These are phyloP conservation scores for Ellobius talpinus DNA, from an alignment of 2,113 vertebrate species.

Conservation along the genomic window DNA sequence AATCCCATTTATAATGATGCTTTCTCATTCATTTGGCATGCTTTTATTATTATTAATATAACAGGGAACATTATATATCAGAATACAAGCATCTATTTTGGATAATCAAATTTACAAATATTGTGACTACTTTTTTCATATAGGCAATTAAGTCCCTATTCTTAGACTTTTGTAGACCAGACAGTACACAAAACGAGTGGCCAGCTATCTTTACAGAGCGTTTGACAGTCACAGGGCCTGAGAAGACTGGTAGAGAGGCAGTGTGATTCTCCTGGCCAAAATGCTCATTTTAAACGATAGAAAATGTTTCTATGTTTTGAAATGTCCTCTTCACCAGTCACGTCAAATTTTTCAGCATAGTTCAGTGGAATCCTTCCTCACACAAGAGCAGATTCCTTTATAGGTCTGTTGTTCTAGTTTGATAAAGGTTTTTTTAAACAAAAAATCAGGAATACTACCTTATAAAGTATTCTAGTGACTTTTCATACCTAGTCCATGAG, in stretches of 20 bases:
- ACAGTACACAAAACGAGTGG: constrained; percentile 31
- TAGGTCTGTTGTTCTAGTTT: not conserved
- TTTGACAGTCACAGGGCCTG: constrained; percentile 14
- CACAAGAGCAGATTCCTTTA: not conserved
- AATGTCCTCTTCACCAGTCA: constrained; percentile 61
- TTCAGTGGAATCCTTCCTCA: constrained; percentile 31
- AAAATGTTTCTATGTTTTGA: constrained; percentile 42
- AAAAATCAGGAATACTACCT: constrained; percentile 43
- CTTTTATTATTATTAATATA: constrained; percentile 81
- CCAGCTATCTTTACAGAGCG: not conserved
- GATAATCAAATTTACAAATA: constrained; percentile 82
- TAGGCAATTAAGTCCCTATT: constrained; percentile 79
- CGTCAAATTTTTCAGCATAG: not conserved
- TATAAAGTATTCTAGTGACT: constrained; percentile 43
- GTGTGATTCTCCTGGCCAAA: constrained; percentile 33
- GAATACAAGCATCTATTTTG: constrained; percentile 72
- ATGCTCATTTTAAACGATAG: constrained; percentile 71
- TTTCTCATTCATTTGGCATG: constrained; percentile 71
- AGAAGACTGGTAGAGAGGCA: constrained; percentile 46
- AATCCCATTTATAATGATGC: constrained; percentile 67
- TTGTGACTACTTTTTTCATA: constrained; percentile 72
- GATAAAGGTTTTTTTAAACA: constrained; percentile 10
- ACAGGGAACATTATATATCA: constrained; percentile 50
- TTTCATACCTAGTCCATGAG: not conserved
- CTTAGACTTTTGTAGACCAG: constrained; percentile 64